phyloP scores from a whole-genome alignment of 1,140 invertebrate genomes.

The Listronotus oregonensis region DNA sequence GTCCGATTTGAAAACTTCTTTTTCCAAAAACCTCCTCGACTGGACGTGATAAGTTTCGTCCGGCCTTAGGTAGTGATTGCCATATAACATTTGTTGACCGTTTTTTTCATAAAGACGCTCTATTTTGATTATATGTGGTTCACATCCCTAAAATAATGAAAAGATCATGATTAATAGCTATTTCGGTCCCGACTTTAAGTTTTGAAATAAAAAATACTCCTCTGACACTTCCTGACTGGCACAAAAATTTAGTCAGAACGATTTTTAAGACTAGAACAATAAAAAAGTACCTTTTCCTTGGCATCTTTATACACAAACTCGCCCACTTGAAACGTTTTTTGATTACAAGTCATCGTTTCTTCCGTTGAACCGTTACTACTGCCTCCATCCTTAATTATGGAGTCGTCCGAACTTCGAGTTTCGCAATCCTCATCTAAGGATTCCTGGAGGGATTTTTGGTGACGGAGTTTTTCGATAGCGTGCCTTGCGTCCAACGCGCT shows the following conservation, averaged over 20 bases:
- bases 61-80: conserved; percentile 80
- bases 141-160: conserved; percentile 59
- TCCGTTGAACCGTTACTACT: conserved; percentile 48
- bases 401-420: conserved; percentile 57
- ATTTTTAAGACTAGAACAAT: no score
- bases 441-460: conserved; percentile 78
- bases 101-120: conserved; percentile 85
- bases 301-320: conserved; percentile 91
- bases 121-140: conserved; percentile 85
- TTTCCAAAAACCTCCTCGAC: conserved; percentile 92
- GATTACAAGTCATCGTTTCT: conserved; percentile 69
- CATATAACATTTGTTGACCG: conserved; percentile 87
- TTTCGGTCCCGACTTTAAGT: no score
- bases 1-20: conserved; percentile 96
- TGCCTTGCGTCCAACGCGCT: conserved; percentile 64
- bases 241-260: no score
- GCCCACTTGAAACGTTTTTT: conserved; percentile 76
- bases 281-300: conserved; percentile 62
- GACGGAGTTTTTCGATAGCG: conserved; percentile 75
- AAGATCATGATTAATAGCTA: no score
- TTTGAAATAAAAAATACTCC: no score
- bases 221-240: no score
- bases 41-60: conserved; percentile 93
- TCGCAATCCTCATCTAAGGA: conserved; percentile 72
- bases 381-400: conserved; percentile 46